A percentile compares a stretch with the other conserved stretches of the same genome.
Evolutionary conservation across 2,888 invertebrate species (phyloP).

Genomic region (Drosophila gaucha): DNA sequence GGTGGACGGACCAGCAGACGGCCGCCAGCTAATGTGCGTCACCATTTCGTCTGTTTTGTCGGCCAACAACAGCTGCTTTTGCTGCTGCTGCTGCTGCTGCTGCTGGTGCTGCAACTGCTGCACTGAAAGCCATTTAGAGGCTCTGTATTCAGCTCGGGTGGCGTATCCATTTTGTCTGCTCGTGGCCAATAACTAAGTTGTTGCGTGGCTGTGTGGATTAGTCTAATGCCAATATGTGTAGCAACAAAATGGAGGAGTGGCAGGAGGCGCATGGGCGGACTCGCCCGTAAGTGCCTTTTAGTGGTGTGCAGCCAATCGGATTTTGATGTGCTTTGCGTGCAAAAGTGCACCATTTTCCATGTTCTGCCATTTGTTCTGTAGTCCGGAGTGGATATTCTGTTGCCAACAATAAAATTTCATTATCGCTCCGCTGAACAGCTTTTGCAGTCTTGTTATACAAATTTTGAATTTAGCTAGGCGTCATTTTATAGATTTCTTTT

Average conservation of each 20-base stretch:
- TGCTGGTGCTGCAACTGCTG: conserved; percentile 5
- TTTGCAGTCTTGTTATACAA: conserved; percentile 14
- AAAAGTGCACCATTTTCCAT: conserved; percentile 44
- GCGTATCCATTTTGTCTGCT: conserved; percentile 29
- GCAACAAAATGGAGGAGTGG: conserved; percentile 38
- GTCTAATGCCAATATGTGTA: conserved; percentile 71
- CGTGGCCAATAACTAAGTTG: conserved; percentile 67
- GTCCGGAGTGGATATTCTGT: neutral
- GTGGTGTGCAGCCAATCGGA: conserved; percentile 61
- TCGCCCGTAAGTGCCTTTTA: conserved; percentile 52
- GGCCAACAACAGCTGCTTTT: conserved; percentile 27
- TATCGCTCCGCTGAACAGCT: conserved; percentile 18
- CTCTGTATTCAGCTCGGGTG: conserved; percentile 3
- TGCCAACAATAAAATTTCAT: conserved; percentile 23
- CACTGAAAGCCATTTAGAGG: conserved; percentile 23
- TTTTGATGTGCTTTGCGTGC: conserved; percentile 53
- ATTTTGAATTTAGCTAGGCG: conserved; percentile 3
- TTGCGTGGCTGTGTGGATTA: conserved; percentile 61
- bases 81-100: conserved; percentile 2
- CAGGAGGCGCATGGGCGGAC: neutral
- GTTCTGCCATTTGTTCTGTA: conserved; percentile 19
- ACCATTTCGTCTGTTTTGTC: conserved; percentile 49
- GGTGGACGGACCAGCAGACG: neutral
- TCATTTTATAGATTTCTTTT: neutral
- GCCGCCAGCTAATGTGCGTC: conserved; percentile 58